phyloP scores from a whole-genome alignment of 2,113 vertebrate species.

The Tamias sibiricus region DNA sequence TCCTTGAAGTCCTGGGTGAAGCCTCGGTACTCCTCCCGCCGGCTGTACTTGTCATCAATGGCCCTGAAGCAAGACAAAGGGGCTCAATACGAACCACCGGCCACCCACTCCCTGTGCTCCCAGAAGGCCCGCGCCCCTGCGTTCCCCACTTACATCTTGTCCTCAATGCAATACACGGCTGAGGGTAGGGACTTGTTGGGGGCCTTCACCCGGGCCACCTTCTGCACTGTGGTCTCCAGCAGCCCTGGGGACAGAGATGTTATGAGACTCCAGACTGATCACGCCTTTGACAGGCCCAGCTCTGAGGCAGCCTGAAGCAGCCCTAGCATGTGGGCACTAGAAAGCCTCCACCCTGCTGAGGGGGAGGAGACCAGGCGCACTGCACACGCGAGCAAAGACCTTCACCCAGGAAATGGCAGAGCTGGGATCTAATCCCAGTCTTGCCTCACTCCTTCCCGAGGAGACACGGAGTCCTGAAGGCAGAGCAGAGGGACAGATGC shows the following conservation, averaged over 20 bases:
- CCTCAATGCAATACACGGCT: constrained; percentile 94
- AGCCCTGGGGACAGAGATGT: constrained; percentile 83
- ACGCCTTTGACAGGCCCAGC: not conserved
- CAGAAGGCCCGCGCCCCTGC: accelerated
- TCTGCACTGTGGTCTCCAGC: constrained; percentile 93
- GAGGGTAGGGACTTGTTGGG: constrained; percentile 90
- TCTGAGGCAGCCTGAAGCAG: not conserved
- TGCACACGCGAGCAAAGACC: not conserved
- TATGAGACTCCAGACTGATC: not conserved
- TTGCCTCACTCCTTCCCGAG: accelerated
- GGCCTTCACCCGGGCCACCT: constrained; percentile 92
- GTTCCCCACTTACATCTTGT: constrained; percentile 90
- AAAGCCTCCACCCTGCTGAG: accelerated
- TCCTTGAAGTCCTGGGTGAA: constrained; percentile 97
- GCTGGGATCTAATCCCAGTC: not conserved
- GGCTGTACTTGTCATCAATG: constrained; percentile 95
- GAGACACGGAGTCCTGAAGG: not conserved
- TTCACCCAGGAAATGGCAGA: not conserved
- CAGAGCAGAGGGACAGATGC: not conserved
- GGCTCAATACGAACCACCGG: accelerated
- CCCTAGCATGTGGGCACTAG: not conserved
- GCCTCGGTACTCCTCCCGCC: constrained; percentile 94
- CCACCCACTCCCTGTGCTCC: accelerated
- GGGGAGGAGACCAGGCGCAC: not conserved
- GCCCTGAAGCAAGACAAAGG: constrained; percentile 82